phyloP scores from a whole-genome alignment of 1,140 invertebrate genomes.

The Andrena cerasifolii region DNA sequence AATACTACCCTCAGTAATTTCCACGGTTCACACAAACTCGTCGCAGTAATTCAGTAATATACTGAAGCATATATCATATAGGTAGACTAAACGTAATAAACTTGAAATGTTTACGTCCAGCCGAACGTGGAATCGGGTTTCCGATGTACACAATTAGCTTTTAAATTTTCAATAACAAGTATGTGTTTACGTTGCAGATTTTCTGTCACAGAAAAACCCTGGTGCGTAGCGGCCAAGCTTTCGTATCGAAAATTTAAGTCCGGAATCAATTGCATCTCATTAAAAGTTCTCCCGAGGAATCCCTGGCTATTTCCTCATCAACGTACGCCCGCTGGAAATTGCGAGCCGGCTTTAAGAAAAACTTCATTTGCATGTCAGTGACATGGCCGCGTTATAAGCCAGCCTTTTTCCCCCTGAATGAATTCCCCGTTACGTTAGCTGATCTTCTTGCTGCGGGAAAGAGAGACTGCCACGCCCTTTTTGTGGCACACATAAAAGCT shows the following conservation, averaged over 20 bases:
- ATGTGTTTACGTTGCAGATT: not conserved
- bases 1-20: too few species aligned
- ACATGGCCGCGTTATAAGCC: not conserved
- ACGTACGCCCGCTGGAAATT: not conserved
- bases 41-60: not conserved
- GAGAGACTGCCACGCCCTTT: not conserved
- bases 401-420: not conserved
- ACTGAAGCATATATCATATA: not conserved
- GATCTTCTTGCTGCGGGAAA: not conserved
- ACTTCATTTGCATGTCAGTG: conserved; percentile 15
- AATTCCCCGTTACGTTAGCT: not conserved
- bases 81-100: conserved; percentile 1
- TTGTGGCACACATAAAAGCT: not conserved
- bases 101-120: not conserved
- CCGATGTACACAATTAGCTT: too few species aligned
- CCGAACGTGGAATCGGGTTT: conserved; percentile 1
- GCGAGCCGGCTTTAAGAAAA: not conserved
- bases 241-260: not conserved
- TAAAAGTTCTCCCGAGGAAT: not conserved
- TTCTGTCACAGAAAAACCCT: not conserved
- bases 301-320: not conserved
- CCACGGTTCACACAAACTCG: too few species aligned
- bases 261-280: conserved; percentile 10
- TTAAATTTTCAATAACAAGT: conserved; percentile 20
- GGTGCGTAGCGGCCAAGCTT: not conserved